Conservation (phyloP, 1,140 invertebrate genomes). For the Drosophila ficusphila region DNA sequence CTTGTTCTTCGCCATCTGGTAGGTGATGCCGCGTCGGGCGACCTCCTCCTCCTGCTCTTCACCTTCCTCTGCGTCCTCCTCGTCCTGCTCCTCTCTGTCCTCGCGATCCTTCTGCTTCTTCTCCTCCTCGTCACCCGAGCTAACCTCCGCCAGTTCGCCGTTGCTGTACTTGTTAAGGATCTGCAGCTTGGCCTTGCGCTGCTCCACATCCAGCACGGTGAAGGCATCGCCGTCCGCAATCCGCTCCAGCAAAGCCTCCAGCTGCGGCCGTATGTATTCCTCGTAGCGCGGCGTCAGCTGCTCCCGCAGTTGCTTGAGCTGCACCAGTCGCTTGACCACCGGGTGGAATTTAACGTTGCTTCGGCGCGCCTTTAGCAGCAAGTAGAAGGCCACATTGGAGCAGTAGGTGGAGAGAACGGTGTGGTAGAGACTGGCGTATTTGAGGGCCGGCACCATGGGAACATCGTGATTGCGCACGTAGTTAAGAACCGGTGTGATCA, state of each 20-base stretch:
- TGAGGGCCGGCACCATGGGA: conserved; percentile 71
- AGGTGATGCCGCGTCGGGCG: conserved; percentile 92
- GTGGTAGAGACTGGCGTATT: conserved; percentile 90
- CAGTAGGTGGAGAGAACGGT: conserved; percentile 92
- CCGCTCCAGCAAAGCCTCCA: conserved; percentile 86
- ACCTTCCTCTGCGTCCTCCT: conserved; percentile 68
- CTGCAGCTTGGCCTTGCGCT: conserved; percentile 70
- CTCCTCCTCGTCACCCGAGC: not conserved
- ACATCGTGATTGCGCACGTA: conserved; percentile 86
- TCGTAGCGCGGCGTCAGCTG: conserved; percentile 86
- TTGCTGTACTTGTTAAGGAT: conserved; percentile 70
- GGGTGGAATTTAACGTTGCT: conserved; percentile 91
- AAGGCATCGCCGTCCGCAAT: conserved; percentile 85
- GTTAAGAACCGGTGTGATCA: conserved; percentile 88
- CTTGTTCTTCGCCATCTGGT: conserved; percentile 97
- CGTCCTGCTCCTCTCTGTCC: conserved; percentile 58
- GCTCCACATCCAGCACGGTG: conserved; percentile 74
- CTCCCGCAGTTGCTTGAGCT: conserved; percentile 90
- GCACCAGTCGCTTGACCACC: conserved; percentile 91
- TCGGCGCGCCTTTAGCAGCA: conserved; percentile 91
- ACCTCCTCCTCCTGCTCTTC: conserved; percentile 69
- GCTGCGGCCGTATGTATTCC: conserved; percentile 86
- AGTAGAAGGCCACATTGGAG: conserved; percentile 93
- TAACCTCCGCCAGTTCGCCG: conserved; percentile 38
- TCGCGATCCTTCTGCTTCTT: not conserved